Evolutionary conservation across 2,113 vertebrate genomes (phyloP).

Genomic region (Gavialis gangeticus): DNA sequence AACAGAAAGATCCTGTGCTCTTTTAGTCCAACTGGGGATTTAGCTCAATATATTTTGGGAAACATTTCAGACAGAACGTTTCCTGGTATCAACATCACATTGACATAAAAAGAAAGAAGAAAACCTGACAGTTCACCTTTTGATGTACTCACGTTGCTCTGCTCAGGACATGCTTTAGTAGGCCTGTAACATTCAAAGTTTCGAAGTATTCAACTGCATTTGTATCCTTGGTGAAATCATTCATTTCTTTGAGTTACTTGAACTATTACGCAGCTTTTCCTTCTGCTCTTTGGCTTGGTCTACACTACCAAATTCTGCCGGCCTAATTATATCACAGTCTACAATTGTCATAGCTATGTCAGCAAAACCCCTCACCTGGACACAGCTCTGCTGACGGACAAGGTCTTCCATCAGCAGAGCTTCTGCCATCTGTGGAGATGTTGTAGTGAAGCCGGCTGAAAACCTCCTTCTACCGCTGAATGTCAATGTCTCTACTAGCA

Average conservation of each 20-base stretch:
- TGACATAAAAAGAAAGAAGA: slow-evolving; percentile 31
- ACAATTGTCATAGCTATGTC: background rate
- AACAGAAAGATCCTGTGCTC: background rate
- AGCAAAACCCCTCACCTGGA: too few relatives aligned
- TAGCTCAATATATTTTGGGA: background rate
- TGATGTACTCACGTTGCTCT: background rate
- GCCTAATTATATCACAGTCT: slow-evolving; percentile 3
- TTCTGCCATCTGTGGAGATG: too few relatives aligned
- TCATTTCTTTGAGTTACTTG: background rate
- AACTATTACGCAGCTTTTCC: background rate
- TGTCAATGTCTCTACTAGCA: too few relatives aligned
- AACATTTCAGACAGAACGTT: background rate
- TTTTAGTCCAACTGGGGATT: background rate
- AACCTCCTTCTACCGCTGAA: too few relatives aligned
- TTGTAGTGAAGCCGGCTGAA: too few relatives aligned
- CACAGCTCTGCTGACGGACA: too few relatives aligned
- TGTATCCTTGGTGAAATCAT: slow-evolving; percentile 55
- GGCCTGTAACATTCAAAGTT: slow-evolving; percentile 21
- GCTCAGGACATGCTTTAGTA: slow-evolving; percentile 55
- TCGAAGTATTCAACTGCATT: slow-evolving; percentile 29
- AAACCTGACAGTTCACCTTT: background rate
- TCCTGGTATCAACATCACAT: slow-evolving; percentile 5
- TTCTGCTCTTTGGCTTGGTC: background rate
- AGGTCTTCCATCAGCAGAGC: too few relatives aligned
- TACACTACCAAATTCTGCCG: background rate